These are phyloP conservation scores for Tinea pellionella DNA, from an alignment of 2,888 invertebrate genomes.

Conservation along the genomic window DNA sequence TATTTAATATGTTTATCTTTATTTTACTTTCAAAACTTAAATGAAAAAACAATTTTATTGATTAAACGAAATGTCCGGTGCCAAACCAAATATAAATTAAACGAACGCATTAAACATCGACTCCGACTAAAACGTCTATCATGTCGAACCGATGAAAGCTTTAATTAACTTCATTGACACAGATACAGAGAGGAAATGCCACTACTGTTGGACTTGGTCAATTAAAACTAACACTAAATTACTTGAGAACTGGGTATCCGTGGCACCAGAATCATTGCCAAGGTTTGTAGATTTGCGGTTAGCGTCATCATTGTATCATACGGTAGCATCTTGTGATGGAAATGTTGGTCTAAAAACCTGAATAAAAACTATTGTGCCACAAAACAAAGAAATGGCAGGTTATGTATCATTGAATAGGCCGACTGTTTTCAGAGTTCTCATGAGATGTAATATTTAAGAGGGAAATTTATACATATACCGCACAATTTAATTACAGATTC, in stretches of 20 bases:
- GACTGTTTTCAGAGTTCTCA: constrained; percentile 32
- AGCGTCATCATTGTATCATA: constrained; percentile 4
- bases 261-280: constrained; percentile 32
- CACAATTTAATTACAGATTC: constrained; percentile 9
- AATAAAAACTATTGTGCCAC: constrained; percentile 38
- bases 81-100: neutral
- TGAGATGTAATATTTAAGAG: constrained; percentile 21
- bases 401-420: constrained; percentile 25
- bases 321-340: neutral
- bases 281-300: constrained; percentile 24
- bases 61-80: neutral
- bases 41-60: neutral
- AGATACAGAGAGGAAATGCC: constrained; percentile 21
- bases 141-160: constrained; percentile 20
- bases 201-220: constrained; percentile 13
- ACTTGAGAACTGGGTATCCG: constrained; percentile 26
- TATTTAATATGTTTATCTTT: neutral
- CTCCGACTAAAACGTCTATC: constrained; percentile 1
- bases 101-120: neutral
- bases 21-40: neutral
- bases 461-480: constrained; percentile 30
- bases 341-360: constrained; percentile 27
- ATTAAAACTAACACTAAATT: constrained; percentile 12
- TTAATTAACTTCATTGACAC: constrained; percentile 23
- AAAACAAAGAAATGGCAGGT: constrained; percentile 54